A percentile compares a stretch with the other conserved stretches of the same genome.
Evolutionary conservation across 2,888 invertebrate genomes (phyloP).

Genomic region (Ptilodon capucinus): DNA sequence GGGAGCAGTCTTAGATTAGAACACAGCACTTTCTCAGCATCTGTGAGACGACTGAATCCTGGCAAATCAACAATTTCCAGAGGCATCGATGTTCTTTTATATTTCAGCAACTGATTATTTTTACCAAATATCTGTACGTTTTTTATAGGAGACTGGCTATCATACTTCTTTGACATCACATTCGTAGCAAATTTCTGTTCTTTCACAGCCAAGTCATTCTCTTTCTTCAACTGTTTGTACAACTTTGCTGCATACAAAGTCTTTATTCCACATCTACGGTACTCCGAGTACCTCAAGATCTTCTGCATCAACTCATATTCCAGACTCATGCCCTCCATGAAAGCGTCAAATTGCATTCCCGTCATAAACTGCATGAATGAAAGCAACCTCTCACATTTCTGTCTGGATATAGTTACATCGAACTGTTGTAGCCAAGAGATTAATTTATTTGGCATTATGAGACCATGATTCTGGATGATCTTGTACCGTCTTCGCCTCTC

Average conservation of each 20-base stretch:
- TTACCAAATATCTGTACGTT: slow-evolving; percentile 41
- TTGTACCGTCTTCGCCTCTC: slow-evolving; percentile 88
- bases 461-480: slow-evolving; percentile 89
- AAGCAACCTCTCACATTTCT: slow-evolving; percentile 84
- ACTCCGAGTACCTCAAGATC: slow-evolving; percentile 84
- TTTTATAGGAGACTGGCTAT: slow-evolving; percentile 59
- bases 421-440: slow-evolving; percentile 87
- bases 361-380: slow-evolving; percentile 89
- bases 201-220: slow-evolving; percentile 81
- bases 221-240: slow-evolving; percentile 85
- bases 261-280: slow-evolving; percentile 87
- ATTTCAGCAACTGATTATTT: slow-evolving; percentile 42
- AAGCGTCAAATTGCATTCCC: slow-evolving; percentile 88
- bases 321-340: slow-evolving; percentile 89
- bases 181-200: slow-evolving; percentile 63
- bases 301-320: slow-evolving; percentile 86
- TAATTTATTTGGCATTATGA: slow-evolving; percentile 88
- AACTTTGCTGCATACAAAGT: slow-evolving; percentile 84
- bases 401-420: slow-evolving; percentile 82
- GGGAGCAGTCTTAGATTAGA: slow-evolving; percentile 89
- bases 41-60: slow-evolving; percentile 88
- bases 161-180: slow-evolving; percentile 64
- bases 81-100: slow-evolving; percentile 70
- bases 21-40: slow-evolving; percentile 89
- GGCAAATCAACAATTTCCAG: slow-evolving; percentile 88